Evolutionary conservation across 2,888 invertebrate genomes (phyloP).

Genomic region (Ichneumoninae sp.): DNA sequence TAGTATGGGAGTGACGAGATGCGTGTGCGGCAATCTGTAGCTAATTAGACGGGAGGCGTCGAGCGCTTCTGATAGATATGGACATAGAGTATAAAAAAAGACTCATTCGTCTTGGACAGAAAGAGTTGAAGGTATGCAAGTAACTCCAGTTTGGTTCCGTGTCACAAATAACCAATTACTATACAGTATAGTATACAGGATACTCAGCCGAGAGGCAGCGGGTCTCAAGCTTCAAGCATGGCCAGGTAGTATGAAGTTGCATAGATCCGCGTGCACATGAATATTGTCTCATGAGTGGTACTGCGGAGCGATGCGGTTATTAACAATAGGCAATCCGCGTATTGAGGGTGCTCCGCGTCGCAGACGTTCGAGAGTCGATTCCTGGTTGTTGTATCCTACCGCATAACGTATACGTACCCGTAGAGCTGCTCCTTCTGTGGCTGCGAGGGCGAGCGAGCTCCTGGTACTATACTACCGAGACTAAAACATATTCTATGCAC

Average conservation of each 20-base stretch:
- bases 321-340: constrained; percentile 78
- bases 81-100: not conserved
- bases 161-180: constrained; percentile 2
- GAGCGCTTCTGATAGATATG: not conserved
- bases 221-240: constrained; percentile 18
- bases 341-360: constrained; percentile 71
- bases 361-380: constrained; percentile 75
- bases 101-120: not conserved
- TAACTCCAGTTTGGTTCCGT: not conserved
- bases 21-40: constrained; percentile 65
- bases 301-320: constrained; percentile 60
- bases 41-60: constrained; percentile 69
- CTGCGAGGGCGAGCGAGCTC: not conserved
- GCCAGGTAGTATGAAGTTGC: not conserved
- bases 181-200: no score
- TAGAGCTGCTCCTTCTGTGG: constrained; percentile 11
- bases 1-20: no score
- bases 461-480: constrained; percentile 15
- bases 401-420: constrained; percentile 64
- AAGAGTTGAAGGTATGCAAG: not conserved
- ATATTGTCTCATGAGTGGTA: constrained; percentile 61
- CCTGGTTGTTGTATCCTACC: constrained; percentile 67
- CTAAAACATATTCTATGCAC: constrained; percentile 18
- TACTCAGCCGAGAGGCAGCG: constrained; percentile 26
- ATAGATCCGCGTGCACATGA: constrained; percentile 6